These are phyloP conservation scores for Trachemys scripta DNA, from an alignment of 2,113 vertebrate species.

Conservation along the genomic window DNA sequence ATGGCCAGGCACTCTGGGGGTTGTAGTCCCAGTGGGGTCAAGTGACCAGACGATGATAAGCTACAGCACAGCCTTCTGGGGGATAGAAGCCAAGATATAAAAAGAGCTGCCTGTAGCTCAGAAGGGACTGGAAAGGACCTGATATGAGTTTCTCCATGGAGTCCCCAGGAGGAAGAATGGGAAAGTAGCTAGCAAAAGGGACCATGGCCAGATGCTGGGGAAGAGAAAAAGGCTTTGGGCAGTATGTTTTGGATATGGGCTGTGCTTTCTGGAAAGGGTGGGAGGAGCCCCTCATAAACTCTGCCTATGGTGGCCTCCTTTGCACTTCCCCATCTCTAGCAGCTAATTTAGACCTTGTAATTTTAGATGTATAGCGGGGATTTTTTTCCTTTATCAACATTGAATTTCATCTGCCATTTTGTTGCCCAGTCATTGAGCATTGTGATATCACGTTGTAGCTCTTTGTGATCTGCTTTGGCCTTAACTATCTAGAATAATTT, in stretches of 20 bases:
- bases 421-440: too few species aligned
- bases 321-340: too few species aligned
- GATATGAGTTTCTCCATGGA: background rate
- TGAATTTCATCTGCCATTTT: too few species aligned
- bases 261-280: background rate
- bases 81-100: background rate
- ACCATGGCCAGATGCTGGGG: accelerated
- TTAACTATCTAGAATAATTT: too few species aligned
- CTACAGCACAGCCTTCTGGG: background rate
- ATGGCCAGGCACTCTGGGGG: background rate
- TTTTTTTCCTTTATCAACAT: too few species aligned
- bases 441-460: too few species aligned
- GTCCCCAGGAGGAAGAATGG: accelerated
- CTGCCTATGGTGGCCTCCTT: too few species aligned
- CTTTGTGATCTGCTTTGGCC: too few species aligned
- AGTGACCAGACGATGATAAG: accelerated
- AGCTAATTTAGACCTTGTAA: too few species aligned
- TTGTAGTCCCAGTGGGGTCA: background rate
- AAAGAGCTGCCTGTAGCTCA: background rate
- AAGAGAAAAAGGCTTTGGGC: background rate
- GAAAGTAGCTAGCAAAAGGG: background rate
- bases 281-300: too few species aligned
- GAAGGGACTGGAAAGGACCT: too few species aligned
- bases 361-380: too few species aligned
- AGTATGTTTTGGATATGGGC: accelerated